Base-by-base conservation (phyloP, 2,113 vertebrate genomes). In the Piprites chloris region DNA sequence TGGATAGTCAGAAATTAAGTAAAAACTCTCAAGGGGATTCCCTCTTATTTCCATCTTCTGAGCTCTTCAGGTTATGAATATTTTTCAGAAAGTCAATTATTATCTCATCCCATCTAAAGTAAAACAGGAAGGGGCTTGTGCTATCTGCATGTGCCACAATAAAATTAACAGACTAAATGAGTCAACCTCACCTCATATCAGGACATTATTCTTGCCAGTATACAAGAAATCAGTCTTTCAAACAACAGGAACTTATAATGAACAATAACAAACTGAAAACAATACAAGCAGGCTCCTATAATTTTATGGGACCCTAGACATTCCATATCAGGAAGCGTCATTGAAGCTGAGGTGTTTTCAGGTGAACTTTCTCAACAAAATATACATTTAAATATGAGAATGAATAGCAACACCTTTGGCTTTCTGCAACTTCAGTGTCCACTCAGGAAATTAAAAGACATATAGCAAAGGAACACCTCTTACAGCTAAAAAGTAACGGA, bases 191-290 rank as follows among this genome's bases (percentile, higher is more conserved):
- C 42, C 46, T 26, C 39, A 3, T 37, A 93, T 52, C 35, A 88
- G 46, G 61, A 46, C 42, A 65, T 77, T 49, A 90, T n/a, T 94
- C 75, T 26, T 88, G 65, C 39, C 61, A 85, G 15, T n/a, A 76
- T 56, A 86, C 52, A 91, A 88, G 35, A 66, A 91, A 69, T 33
- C 47, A 74, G 72, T 84, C 56, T 63, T 93, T 81, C n/a, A 93
- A 90, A 86, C 71, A 94, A 96, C 81, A 88, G 90, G 87, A 95
- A 94, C 68, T 85, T 94, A 68, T 55, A 77, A 86, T 30, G 50
- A 91, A 94, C 47, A 96, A 66, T 90, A 95, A 88, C 75, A 96
- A 91, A 44, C 52, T 81, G 76, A 91, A 95, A 90, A 96, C 85
- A 96, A 90, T 94, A 94, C 47, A 90, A 59, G 67, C 53, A 90